Conservation (phyloP, 2,888 invertebrate genomes). For the Eupeodes latifasciatus region DNA sequence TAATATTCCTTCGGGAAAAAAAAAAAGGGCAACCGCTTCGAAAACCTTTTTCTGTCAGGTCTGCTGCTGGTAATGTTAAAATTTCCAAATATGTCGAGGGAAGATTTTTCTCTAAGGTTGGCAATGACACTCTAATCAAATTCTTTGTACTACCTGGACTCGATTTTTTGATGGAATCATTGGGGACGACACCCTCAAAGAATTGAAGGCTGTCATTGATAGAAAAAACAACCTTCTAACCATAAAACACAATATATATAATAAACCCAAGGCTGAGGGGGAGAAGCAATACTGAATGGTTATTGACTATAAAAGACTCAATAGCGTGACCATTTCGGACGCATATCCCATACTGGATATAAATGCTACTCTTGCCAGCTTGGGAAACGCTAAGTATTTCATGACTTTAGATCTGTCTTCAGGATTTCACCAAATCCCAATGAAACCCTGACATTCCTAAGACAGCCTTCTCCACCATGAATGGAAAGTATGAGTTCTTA, state of each 20-base stretch:
- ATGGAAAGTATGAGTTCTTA: neutral
- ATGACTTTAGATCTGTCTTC: conserved; percentile 64
- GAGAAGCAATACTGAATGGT: too few species aligned
- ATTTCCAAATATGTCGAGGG: conserved; percentile 12
- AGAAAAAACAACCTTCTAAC: conserved; percentile 9
- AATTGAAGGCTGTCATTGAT: conserved; percentile 14
- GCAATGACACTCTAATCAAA: conserved; percentile 5
- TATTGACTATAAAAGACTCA: too few species aligned
- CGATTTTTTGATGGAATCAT: conserved; percentile 16
- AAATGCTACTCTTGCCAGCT: neutral
- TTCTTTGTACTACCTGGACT: conserved; percentile 26
- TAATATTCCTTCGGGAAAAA: too few species aligned
- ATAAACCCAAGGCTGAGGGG: too few species aligned
- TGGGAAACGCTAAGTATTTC: too few species aligned
- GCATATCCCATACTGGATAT: conserved; percentile 9
- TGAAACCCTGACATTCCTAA: conserved; percentile 72
- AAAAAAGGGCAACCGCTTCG: too few species aligned
- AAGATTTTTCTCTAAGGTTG: conserved; percentile 29
- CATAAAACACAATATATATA: neutral
- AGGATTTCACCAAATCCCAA: conserved; percentile 77
- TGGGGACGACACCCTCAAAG: conserved; percentile 22
- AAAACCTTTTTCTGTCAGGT: too few species aligned
- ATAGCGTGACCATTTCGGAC: too few species aligned
- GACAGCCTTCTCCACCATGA: conserved; percentile 66
- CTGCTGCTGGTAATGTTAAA: neutral